Evolutionary conservation across 2,113 vertebrate species (phyloP).

Genomic region (Trematomus loennbergii): DNA sequence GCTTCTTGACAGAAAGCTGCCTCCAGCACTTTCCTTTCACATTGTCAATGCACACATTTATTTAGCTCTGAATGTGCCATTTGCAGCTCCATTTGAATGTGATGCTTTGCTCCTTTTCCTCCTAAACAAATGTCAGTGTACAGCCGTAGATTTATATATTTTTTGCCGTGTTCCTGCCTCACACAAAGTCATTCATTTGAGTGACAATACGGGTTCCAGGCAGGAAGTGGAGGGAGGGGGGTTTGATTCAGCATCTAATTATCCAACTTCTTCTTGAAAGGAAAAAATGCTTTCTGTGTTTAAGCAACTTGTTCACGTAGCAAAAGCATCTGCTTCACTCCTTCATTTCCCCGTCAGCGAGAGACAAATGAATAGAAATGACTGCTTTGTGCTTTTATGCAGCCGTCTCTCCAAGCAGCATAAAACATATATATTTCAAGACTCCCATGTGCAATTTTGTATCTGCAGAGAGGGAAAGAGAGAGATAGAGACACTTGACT

Average conservation of each 20-base stretch:
- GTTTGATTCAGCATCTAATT: constrained; percentile 76
- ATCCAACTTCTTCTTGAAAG: constrained; percentile 71
- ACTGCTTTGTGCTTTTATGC: constrained; percentile 80
- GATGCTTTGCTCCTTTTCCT: constrained; percentile 1
- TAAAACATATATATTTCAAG: constrained; percentile 76
- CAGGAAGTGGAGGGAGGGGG: constrained; percentile 56
- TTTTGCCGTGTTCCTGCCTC: constrained; percentile 50
- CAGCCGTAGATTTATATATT: constrained; percentile 45
- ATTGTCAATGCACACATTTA: constrained; percentile 63
- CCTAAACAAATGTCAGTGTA: constrained; percentile 68
- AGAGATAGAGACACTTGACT: constrained; percentile 65
- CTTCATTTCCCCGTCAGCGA: constrained; percentile 77
- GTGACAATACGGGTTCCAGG: constrained; percentile 68
- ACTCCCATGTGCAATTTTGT: constrained; percentile 66
- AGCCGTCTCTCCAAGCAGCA: constrained; percentile 68
- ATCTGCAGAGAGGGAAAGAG: constrained; percentile 52
- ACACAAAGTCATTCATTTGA: constrained; percentile 73
- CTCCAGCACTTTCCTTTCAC: constrained; percentile 59
- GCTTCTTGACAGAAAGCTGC: constrained; percentile 51
- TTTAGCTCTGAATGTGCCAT: constrained; percentile 56
- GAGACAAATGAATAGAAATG: constrained; percentile 85
- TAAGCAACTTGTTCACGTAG: constrained; percentile 80
- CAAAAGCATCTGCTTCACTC: constrained; percentile 80
- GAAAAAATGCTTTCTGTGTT: constrained; percentile 72
- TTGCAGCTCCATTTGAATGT: constrained; percentile 67